Evolutionary conservation across 1,140 invertebrate genomes (phyloP).

Genomic region (Ericerus pela): DNA sequence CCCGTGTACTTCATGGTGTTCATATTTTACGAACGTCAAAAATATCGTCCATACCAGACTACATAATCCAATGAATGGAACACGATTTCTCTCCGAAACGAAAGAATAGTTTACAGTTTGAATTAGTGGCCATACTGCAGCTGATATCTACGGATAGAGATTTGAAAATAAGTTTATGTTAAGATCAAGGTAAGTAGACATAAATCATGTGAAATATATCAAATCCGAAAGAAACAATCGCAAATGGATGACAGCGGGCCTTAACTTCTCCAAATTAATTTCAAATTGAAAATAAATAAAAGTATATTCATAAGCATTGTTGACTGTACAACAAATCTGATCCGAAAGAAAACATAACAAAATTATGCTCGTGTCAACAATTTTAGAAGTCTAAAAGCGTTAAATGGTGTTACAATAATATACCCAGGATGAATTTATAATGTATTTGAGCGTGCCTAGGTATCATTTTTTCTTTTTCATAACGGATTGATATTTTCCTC

Average conservation of each 20-base stretch:
- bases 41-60: constrained; percentile 73
- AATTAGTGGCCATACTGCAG: constrained; percentile 63
- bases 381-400: no score
- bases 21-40: constrained; percentile 67
- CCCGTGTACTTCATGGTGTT: constrained; percentile 1
- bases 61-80: constrained; percentile 63
- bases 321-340: no score
- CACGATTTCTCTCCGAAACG: constrained; percentile 59
- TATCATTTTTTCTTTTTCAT: no score
- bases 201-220: not conserved
- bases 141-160: constrained; percentile 41
- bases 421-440: no score
- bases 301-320: no score
- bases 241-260: not conserved
- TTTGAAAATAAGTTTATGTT: not conserved
- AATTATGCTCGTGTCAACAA: no score
- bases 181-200: not conserved
- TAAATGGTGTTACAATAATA: no score
- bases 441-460: no score
- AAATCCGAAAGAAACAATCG: not conserved
- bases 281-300: no score
- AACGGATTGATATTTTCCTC: no score
- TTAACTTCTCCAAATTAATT: no score
- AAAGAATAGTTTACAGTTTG: constrained; percentile 68
- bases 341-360: no score